phyloP scores from a whole-genome alignment of 2,113 vertebrate species.

The Lutjanus erythropterus region DNA sequence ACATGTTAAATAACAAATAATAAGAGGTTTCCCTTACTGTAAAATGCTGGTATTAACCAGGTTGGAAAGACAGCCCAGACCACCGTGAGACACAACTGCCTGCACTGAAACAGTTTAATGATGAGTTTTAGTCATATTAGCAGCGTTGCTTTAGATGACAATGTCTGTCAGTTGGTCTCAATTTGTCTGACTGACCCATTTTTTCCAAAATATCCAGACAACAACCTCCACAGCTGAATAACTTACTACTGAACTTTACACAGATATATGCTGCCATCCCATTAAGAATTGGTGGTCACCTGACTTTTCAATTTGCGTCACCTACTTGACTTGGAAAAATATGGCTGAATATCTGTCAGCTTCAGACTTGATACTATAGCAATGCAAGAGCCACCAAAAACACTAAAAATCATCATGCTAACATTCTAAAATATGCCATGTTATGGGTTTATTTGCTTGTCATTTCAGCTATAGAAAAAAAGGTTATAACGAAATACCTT shows the following conservation, averaged over 20 bases:
- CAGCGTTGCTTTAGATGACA: not conserved
- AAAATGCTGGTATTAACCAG: not conserved
- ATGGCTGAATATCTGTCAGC: not conserved
- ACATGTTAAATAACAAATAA: not conserved
- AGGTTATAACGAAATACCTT: not conserved
- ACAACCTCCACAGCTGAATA: not conserved
- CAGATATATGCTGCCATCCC: not conserved
- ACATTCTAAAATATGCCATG: not conserved
- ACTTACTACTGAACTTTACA: not conserved
- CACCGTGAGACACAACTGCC: not conserved
- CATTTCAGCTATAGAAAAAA: not conserved
- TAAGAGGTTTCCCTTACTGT: not conserved
- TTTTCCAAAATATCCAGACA: not conserved
- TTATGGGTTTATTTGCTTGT: not conserved
- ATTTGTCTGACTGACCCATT: not conserved
- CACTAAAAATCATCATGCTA: not conserved
- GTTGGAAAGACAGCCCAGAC: not conserved
- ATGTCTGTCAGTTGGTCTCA: not conserved
- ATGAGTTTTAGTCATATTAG: not conserved
- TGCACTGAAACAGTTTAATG: not conserved
- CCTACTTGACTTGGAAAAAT: not conserved
- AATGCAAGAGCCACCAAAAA: not conserved
- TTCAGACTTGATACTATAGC: not conserved
- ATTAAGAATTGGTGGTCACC: not conserved
- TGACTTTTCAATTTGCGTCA: not conserved